Percentiles rank a stretch among this genome's conserved stretches.
These are phyloP conservation scores for Carapus acus DNA, from an alignment of 2,797 vertebrate genomes.

Conservation along the genomic window DNA sequence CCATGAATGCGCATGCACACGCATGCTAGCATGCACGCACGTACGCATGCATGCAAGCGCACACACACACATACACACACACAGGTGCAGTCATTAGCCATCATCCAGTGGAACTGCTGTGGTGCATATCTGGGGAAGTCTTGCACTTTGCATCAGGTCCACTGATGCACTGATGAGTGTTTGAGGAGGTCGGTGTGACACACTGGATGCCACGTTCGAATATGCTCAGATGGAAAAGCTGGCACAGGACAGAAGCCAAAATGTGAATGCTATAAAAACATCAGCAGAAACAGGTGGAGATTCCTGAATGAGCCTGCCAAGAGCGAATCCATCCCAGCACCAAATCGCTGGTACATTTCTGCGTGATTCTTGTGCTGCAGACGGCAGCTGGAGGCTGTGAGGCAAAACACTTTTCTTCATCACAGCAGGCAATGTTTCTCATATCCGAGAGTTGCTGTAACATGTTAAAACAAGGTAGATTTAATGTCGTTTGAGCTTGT, in stretches of 20 bases:
- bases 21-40: not conserved
- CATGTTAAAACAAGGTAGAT: no score
- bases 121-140: not conserved
- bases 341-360: not conserved
- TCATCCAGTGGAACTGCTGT: not conserved
- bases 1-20: not conserved
- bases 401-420: not conserved
- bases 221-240: not conserved
- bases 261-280: not conserved
- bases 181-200: not conserved
- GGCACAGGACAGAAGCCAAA: not conserved
- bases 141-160: not conserved
- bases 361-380: not conserved
- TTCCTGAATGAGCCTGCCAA: not conserved
- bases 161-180: not conserved
- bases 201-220: not conserved
- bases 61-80: not conserved
- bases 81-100: not conserved
- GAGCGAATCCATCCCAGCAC: not conserved
- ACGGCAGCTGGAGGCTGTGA: not conserved
- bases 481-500: no score
- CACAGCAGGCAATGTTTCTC: no score
- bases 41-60: not conserved
- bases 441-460: no score
- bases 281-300: not conserved